Evolutionary conservation across 2,113 vertebrate genomes (phyloP).

Genomic region (Pollachius pollachius): DNA sequence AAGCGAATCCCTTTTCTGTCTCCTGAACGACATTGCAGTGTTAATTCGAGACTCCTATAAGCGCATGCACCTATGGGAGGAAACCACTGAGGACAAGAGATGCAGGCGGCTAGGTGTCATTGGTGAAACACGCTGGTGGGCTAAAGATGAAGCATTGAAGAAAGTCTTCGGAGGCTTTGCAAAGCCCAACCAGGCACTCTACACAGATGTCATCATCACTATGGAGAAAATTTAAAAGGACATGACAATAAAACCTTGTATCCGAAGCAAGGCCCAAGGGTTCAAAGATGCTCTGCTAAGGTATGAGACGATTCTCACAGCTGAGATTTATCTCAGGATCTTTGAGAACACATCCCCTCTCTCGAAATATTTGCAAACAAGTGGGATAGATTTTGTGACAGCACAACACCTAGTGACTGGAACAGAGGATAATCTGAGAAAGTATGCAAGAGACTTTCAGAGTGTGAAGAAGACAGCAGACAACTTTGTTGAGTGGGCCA

Average conservation of each 20-base stretch:
- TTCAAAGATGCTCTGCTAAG: no score
- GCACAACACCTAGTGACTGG: slow-evolving; percentile 8
- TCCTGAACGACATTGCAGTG: slow-evolving; percentile 10
- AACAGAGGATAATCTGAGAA: slow-evolving; percentile 23
- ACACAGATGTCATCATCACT: slow-evolving; percentile 15
- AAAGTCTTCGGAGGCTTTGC: slow-evolving; percentile 23
- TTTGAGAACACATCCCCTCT: no score
- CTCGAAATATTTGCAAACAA: no score
- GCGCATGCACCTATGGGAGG: slow-evolving; percentile 19
- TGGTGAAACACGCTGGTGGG: slow-evolving; percentile 15
- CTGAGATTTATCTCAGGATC: no score
- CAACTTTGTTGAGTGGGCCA: slow-evolving; percentile 23
- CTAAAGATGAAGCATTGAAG: slow-evolving; percentile 19
- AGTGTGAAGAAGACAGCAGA: slow-evolving; percentile 21
- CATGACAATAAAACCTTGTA: slow-evolving; percentile 5
- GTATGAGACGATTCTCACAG: no score
- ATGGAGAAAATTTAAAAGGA: slow-evolving; percentile 19
- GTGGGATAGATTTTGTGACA: slow-evolving; percentile 3
- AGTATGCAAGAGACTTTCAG: slow-evolving; percentile 18
- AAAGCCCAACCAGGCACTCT: slow-evolving; percentile 11
- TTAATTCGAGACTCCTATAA: background rate
- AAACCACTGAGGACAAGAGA: slow-evolving; percentile 20
- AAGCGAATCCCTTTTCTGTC: slow-evolving; percentile 28
- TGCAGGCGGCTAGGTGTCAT: slow-evolving; percentile 15
- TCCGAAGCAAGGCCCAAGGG: no score